Conservation (phyloP, 2,797 vertebrate genomes). For the Acomys russatus region DNA sequence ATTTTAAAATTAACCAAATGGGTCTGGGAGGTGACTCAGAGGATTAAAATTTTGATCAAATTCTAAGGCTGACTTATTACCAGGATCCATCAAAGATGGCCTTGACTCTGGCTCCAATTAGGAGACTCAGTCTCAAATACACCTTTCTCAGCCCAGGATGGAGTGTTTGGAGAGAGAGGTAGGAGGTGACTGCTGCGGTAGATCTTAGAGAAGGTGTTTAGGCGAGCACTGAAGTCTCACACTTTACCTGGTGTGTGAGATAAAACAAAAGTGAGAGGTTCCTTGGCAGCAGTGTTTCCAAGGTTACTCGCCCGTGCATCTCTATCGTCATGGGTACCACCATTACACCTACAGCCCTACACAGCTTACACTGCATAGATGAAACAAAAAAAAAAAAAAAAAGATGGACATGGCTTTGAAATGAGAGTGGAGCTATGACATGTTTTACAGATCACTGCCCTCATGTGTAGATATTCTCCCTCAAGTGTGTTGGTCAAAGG, state of each 20-base stretch:
- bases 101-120: neutral
- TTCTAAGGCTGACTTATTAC: constrained; percentile 6
- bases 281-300: constrained; percentile 25
- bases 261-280: neutral
- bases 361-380: neutral
- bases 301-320: neutral
- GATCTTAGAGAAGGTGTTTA: neutral
- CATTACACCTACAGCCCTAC: neutral
- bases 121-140: neutral
- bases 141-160: neutral
- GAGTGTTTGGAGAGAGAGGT: neutral
- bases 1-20: neutral
- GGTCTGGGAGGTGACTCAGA: neutral
- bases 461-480: neutral
- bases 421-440: accelerated
- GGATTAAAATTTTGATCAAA: neutral
- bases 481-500: neutral
- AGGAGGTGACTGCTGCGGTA: neutral
- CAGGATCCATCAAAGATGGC: neutral
- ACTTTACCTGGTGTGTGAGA: neutral
- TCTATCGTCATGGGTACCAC: neutral
- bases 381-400: neutral
- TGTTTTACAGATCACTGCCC: neutral
- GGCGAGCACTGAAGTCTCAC: neutral
- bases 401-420: neutral